These are phyloP conservation scores for Cirrhinus molitorella DNA, from an alignment of 2,797 vertebrate species.

Conservation along the genomic window DNA sequence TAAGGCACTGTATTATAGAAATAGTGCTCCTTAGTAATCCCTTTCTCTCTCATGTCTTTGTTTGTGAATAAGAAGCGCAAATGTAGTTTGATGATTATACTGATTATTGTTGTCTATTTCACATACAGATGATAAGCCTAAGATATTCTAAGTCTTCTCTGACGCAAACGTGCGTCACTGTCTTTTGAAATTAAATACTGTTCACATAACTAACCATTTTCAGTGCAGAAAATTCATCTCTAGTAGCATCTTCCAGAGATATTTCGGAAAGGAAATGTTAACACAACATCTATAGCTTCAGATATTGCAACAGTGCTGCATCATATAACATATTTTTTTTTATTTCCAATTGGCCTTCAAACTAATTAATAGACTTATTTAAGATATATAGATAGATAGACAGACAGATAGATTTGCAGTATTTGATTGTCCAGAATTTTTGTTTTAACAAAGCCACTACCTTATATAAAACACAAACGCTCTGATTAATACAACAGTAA, in stretches of 20 bases:
- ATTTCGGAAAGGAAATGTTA: neutral
- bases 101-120: neutral
- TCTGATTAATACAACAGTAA: neutral
- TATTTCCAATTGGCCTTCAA: too few relatives aligned
- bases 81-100: neutral
- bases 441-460: neutral
- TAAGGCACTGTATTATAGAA: neutral
- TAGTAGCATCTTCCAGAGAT: neutral
- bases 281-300: neutral
- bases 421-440: neutral
- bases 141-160: neutral
- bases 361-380: too few relatives aligned
- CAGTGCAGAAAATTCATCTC: neutral
- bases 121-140: neutral
- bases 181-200: neutral
- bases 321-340: neutral
- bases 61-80: neutral
- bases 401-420: neutral
- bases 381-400: too few relatives aligned
- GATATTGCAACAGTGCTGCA: neutral
- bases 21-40: neutral
- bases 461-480: neutral
- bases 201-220: neutral
- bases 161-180: neutral
- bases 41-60: neutral